These are phyloP conservation scores for Tinea pellionella DNA, from an alignment of 2,888 invertebrate genomes.

Conservation along the genomic window DNA sequence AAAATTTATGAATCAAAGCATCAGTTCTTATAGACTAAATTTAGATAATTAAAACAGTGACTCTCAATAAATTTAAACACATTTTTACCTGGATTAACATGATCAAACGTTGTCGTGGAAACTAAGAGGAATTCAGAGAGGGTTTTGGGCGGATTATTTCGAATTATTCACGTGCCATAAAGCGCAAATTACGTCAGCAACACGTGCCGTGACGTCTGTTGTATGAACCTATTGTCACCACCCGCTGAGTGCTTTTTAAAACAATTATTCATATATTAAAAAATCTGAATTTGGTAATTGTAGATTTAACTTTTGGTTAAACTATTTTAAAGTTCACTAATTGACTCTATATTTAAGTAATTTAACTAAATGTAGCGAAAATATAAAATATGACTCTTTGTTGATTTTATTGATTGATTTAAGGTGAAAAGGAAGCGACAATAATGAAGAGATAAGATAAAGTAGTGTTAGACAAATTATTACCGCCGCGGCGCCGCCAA, in stretches of 20 bases:
- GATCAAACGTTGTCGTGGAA: constrained; percentile 57
- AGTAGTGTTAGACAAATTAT: too few species aligned
- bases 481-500: too few species aligned
- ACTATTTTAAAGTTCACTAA: background rate
- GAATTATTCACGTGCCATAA: constrained; percentile 65
- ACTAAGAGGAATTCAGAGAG: constrained; percentile 20
- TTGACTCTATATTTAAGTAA: background rate
- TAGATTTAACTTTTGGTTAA: background rate
- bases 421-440: too few species aligned
- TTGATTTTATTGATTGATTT: too few species aligned
- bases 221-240: constrained; percentile 24
- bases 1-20: too few species aligned
- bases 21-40: too few species aligned
- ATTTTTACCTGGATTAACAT: constrained; percentile 43
- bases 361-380: too few species aligned
- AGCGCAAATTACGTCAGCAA: constrained; percentile 54
- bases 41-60: background rate
- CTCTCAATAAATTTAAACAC: constrained; percentile 24
- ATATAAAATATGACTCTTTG: too few species aligned
- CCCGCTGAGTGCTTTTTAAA: constrained; percentile 12
- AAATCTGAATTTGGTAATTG: background rate
- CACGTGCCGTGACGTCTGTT: constrained; percentile 51
- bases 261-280: background rate
- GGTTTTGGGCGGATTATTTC: constrained; percentile 38
- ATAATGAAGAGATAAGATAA: too few species aligned